Percentiles rank a stretch among this genome's conserved stretches.
Conservation (phyloP, 1,140 invertebrate species). For the Cydia strobilella region DNA sequence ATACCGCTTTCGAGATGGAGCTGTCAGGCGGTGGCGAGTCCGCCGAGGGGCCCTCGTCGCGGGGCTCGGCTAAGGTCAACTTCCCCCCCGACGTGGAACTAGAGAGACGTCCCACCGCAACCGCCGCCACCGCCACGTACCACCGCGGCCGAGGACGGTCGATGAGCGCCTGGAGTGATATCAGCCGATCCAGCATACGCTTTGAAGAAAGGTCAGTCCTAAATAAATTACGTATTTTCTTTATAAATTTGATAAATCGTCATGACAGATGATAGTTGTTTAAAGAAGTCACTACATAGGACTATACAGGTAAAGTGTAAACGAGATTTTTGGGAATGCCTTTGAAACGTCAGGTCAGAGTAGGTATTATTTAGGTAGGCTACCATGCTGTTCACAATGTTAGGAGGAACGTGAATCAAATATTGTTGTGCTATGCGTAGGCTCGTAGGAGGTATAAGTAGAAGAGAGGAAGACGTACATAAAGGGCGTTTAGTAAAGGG, state of each 20-base stretch:
- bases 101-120: constrained; percentile 81
- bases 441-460: neutral
- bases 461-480: constrained; percentile 33
- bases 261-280: neutral
- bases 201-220: constrained; percentile 87
- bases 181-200: constrained; percentile 89
- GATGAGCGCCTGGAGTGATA: constrained; percentile 92
- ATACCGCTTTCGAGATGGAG: constrained; percentile 70
- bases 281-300: neutral
- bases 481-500: constrained; percentile 34
- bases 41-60: constrained; percentile 60
- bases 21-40: constrained; percentile 64
- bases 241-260: constrained; percentile 27
- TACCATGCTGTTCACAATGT: constrained; percentile 20
- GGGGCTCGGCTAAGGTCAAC: constrained; percentile 83
- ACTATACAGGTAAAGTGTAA: neutral
- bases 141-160: constrained; percentile 82
- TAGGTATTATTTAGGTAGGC: neutral
- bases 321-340: too few relatives aligned
- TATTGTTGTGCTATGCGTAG: constrained; percentile 11
- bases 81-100: constrained; percentile 85
- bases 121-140: constrained; percentile 77
- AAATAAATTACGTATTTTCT: constrained; percentile 31
- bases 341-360: too few relatives aligned
- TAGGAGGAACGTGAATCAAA: neutral